Evolutionary conservation across 2,888 invertebrate genomes (phyloP), one percentile per base, ranked within the genome.

Genomic region (Rhogogaster chlorosoma): DNA sequence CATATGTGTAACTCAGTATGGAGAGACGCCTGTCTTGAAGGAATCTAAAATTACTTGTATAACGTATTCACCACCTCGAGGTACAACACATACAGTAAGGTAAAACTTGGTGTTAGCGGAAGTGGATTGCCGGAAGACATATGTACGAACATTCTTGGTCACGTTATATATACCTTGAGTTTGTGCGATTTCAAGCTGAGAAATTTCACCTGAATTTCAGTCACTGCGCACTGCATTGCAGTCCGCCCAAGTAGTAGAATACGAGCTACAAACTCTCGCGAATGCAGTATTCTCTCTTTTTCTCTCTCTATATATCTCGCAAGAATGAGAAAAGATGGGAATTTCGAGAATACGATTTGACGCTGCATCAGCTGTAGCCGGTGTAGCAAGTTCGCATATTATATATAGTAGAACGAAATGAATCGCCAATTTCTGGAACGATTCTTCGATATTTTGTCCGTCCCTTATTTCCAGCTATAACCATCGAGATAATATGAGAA

Each of bases 71-170:
- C 18, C 26, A 26, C 22, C 22, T 26, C 7, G 22, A 26, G 61
- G 49, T 18, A 53, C 26, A 9, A 12, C 32, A 18, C 22, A 18
- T 18, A 70, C 18, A 70, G 18, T 7, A n/a, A 70, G 42, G 71
- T 22, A 22, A 29, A 29, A 73, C 38, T n/a, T 73, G 71, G 38
- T 42, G 22, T 67, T 42, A n/a, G 42, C 29, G 42, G 71, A 73
- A 73, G 71, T 73, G 42, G 42, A 73, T 73, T 73, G 38, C 42
- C 71, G 71, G 42, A 42, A 73, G 71, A 73, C 71, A 73, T 38
- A 73, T 73, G 42, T 73, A 26, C 29, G n/a, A 73, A 73, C 38
- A 73, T 73, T 73, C 71, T 42, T 73, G 71, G 67, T 67, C 42
- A 70, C n/a, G 29, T 42, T 22, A n/a, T 73, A 73, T 42, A 42